These are phyloP conservation scores for Syngnathus floridae DNA, from an alignment of 2,113 vertebrate species.

Conservation along the genomic window DNA sequence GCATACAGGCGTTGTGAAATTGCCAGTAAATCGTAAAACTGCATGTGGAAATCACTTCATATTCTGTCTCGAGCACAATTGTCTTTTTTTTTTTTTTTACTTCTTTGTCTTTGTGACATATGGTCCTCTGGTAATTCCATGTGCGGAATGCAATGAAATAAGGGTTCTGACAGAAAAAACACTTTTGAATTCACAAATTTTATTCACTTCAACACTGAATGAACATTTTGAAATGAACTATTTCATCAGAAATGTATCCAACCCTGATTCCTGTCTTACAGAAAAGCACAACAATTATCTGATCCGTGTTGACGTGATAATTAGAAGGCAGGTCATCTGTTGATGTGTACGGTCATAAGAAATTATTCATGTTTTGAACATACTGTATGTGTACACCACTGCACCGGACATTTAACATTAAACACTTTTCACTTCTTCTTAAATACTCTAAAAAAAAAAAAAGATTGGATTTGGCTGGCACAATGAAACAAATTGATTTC, in stretches of 20 bases:
- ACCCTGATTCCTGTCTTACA: conserved; percentile 67
- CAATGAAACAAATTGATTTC: conserved; percentile 34
- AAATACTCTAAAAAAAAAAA: conserved; percentile 40
- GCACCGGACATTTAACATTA: conserved; percentile 40
- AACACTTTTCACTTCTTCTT: conserved; percentile 37
- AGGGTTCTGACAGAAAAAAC: conserved; percentile 20
- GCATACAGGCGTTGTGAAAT: neutral
- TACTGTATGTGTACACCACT: conserved; percentile 41
- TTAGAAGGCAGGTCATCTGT: conserved; percentile 43
- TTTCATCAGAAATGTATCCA: conserved; percentile 52
- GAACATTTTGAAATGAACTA: conserved; percentile 28
- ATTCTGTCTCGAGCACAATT: neutral
- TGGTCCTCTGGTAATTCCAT: neutral
- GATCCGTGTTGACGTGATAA: conserved; percentile 20
- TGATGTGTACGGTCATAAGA: conserved; percentile 30
- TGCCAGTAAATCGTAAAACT: neutral
- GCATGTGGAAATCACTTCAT: neutral
- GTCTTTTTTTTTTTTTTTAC: neutral
- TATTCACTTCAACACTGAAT: conserved; percentile 64
- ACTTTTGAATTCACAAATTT: conserved; percentile 59
- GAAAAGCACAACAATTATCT: conserved; percentile 48
- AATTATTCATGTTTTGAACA: conserved; percentile 36
- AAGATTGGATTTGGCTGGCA: conserved; percentile 32
- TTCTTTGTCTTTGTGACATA: neutral
- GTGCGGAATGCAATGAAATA: neutral